A percentile compares a stretch with the other conserved stretches of the same genome.
Evolutionary conservation across 2,888 invertebrate species (phyloP).

Genomic region (Labia minor): DNA sequence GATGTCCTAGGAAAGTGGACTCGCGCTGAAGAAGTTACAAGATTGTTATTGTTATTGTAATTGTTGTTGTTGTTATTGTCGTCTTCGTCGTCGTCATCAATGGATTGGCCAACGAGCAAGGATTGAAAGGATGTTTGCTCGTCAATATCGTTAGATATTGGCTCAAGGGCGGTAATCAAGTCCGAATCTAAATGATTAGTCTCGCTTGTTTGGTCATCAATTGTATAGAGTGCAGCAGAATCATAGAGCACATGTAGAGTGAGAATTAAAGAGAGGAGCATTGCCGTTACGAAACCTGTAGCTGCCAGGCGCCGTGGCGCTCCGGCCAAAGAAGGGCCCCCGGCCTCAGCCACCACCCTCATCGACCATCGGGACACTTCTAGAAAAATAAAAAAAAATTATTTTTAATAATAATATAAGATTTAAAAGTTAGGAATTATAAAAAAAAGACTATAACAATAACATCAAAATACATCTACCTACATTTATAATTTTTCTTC

Average conservation of each 20-base stretch:
- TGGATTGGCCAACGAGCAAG: background rate
- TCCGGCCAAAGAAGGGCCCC: conserved; percentile 65
- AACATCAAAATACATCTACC: too few species aligned
- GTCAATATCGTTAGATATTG: background rate
- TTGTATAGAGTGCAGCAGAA: conserved; percentile 63
- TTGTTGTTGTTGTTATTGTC: too few species aligned
- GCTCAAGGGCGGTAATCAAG: background rate
- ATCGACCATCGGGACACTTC: conserved; percentile 35
- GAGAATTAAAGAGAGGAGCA: conserved; percentile 68
- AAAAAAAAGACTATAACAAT: too few species aligned
- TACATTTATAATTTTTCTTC: too few species aligned
- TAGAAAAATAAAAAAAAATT: background rate
- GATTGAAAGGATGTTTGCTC: too few species aligned
- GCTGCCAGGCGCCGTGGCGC: conserved; percentile 77
- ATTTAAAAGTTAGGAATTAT: too few species aligned
- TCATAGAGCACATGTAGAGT: conserved; percentile 78
- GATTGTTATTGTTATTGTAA: background rate
- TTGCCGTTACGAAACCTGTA: conserved; percentile 65
- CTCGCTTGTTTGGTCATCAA: conserved; percentile 47
- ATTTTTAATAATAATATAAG: too few species aligned
- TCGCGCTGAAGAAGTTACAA: conserved; percentile 33
- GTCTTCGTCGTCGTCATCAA: conserved; percentile 25
- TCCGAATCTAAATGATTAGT: too few species aligned
- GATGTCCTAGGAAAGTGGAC: conserved; percentile 52
- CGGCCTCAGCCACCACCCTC: conserved; percentile 72